These are phyloP conservation scores for Lochmaea capreae DNA, from an alignment of 2,888 invertebrate genomes.

Conservation along the genomic window DNA sequence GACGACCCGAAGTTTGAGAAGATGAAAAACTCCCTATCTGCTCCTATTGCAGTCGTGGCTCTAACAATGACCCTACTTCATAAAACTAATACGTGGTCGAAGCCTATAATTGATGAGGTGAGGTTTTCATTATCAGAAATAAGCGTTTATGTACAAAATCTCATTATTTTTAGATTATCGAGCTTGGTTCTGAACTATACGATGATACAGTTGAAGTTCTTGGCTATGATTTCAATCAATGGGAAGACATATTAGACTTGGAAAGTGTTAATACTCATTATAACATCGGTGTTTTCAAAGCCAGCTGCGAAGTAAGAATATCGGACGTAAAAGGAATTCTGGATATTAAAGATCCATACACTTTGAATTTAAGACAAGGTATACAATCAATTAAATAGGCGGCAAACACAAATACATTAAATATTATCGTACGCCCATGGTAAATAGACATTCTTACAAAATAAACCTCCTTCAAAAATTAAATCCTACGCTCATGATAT, in stretches of 20 bases:
- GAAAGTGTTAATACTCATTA: slow-evolving; percentile 63
- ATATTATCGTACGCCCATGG: too few relatives aligned
- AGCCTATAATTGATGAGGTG: slow-evolving; percentile 70
- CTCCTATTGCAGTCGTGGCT: slow-evolving; percentile 70
- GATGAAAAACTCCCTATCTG: slow-evolving; percentile 67
- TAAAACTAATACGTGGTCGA: slow-evolving; percentile 71
- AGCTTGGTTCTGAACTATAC: slow-evolving; percentile 68
- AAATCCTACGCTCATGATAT: too few relatives aligned
- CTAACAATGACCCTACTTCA: slow-evolving; percentile 72
- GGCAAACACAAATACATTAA: too few relatives aligned
- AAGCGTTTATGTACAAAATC: background rate
- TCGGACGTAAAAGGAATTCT: slow-evolving; percentile 66
- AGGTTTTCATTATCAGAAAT: background rate
- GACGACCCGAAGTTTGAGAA: slow-evolving; percentile 68
- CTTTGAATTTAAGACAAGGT: slow-evolving; percentile 65
- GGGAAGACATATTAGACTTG: slow-evolving; percentile 69
- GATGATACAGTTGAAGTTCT: slow-evolving; percentile 67
- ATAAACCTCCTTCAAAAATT: too few relatives aligned
- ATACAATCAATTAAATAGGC: slow-evolving; percentile 20
- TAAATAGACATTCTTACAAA: background rate
- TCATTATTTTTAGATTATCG: slow-evolving; percentile 52
- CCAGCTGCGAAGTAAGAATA: slow-evolving; percentile 65
- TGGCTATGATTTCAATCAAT: slow-evolving; percentile 69
- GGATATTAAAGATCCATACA: slow-evolving; percentile 65
- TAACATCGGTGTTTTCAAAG: slow-evolving; percentile 64